These are phyloP conservation scores for Cheilosia vulpina DNA, from an alignment of 2,888 invertebrate species.

Conservation along the genomic window DNA sequence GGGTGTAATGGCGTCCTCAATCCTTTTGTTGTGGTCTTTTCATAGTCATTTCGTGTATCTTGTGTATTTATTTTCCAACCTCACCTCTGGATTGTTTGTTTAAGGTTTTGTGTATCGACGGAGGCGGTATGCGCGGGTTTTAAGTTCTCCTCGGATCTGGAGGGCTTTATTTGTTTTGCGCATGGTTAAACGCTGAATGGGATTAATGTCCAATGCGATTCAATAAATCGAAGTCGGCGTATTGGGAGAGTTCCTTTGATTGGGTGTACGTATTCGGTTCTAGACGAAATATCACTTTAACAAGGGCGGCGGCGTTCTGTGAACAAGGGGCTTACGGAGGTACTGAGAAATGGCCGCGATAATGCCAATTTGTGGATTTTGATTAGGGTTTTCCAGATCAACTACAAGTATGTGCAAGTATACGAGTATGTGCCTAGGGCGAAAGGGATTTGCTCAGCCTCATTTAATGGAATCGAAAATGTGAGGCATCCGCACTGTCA, in stretches of 20 bases:
- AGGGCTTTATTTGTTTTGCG: slow-evolving; percentile 75
- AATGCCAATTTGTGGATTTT: slow-evolving; percentile 62
- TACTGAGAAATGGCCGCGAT: slow-evolving; percentile 28
- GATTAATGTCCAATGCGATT: slow-evolving; percentile 74
- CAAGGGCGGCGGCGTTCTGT: slow-evolving; percentile 34
- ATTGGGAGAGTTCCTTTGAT: slow-evolving; percentile 69
- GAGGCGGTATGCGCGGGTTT: not conserved
- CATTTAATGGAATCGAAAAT: not conserved
- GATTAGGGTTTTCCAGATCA: slow-evolving; percentile 44
- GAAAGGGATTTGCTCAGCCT: not conserved
- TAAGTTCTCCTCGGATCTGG: slow-evolving; percentile 17
- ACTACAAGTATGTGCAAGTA: not conserved
- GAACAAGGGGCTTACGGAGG: slow-evolving; percentile 1
- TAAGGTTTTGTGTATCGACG: slow-evolving; percentile 4
- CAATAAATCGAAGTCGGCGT: slow-evolving; percentile 74
- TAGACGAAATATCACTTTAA: slow-evolving; percentile 44
- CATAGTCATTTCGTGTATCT: slow-evolving; percentile 44
- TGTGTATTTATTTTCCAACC: slow-evolving; percentile 10
- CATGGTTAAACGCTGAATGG: slow-evolving; percentile 74
- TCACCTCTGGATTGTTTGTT: not conserved
- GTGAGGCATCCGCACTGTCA: not conserved
- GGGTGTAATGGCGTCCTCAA: slow-evolving; percentile 73
- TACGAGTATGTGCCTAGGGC: not conserved
- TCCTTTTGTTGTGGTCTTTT: slow-evolving; percentile 73
- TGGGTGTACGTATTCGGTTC: slow-evolving; percentile 3